A percentile compares a stretch with the other conserved stretches of the same genome.
phyloP scores from a whole-genome alignment of 2,113 vertebrate species.

The Mirza zaza region DNA sequence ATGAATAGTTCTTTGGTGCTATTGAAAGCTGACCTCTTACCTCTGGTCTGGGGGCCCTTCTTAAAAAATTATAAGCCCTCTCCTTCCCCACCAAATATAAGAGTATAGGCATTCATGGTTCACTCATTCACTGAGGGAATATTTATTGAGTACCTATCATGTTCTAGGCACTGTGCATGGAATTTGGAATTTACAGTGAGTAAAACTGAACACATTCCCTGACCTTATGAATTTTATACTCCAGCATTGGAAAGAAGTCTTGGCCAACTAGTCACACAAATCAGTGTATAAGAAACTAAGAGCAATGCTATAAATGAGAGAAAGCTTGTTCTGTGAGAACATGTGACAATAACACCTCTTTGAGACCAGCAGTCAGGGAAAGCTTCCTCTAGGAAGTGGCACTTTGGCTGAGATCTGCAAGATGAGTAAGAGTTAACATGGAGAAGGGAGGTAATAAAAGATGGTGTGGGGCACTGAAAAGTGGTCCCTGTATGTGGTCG shows the following conservation, averaged over 20 bases:
- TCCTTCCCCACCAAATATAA: neutral
- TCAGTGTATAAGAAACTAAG: neutral
- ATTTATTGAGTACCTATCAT: neutral
- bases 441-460: neutral
- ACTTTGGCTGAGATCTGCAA: neutral
- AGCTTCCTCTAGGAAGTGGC: neutral
- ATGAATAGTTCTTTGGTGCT: neutral
- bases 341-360: neutral
- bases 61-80: neutral
- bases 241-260: neutral
- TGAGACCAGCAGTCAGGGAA: neutral
- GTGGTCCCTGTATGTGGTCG: neutral
- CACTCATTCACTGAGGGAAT: neutral
- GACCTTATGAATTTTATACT: neutral
- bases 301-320: neutral
- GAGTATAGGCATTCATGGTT: neutral
- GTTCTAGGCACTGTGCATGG: neutral
- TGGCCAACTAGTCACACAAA: neutral
- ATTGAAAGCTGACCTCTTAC: neutral
- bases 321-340: neutral
- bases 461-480: accelerated
- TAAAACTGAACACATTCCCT: neutral
- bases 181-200: neutral
- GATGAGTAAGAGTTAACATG: neutral
- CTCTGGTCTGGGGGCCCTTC: neutral